Conservation (phyloP, 2,113 vertebrate species). For the Ia io region DNA sequence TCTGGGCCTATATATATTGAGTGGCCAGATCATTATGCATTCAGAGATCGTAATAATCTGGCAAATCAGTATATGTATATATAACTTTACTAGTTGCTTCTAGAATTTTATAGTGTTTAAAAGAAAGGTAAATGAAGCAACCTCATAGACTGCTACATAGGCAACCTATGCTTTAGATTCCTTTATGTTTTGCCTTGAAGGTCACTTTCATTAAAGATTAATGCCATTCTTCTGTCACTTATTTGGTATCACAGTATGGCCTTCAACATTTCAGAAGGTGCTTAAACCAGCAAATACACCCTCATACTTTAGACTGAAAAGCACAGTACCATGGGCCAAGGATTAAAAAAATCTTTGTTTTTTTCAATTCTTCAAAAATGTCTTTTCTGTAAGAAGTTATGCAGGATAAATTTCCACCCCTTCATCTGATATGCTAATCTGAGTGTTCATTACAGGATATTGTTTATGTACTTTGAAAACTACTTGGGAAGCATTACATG, state of each 20-base stretch:
- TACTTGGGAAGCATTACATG: constrained; percentile 67
- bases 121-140: neutral
- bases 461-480: constrained; percentile 66
- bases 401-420: constrained; percentile 41
- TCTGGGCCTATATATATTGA: no score
- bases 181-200: accelerated
- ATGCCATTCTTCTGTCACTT: neutral
- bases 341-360: neutral
- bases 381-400: constrained; percentile 49
- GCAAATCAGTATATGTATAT: neutral
- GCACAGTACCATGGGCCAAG: neutral
- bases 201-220: neutral
- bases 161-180: neutral
- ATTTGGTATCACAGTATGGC: neutral
- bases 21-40: no score
- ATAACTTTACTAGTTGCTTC: neutral
- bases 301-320: neutral
- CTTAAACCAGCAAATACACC: neutral
- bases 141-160: neutral
- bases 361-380: constrained; percentile 33
- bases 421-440: constrained; percentile 70
- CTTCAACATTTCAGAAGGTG: neutral
- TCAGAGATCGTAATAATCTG: no score
- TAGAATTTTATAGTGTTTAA: neutral
- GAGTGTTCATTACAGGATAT: constrained; percentile 71